Evolutionary conservation across 2,113 vertebrate species (phyloP), one percentile per base, ranked within the genome.

Genomic region (Collichthys lucidus): DNA sequence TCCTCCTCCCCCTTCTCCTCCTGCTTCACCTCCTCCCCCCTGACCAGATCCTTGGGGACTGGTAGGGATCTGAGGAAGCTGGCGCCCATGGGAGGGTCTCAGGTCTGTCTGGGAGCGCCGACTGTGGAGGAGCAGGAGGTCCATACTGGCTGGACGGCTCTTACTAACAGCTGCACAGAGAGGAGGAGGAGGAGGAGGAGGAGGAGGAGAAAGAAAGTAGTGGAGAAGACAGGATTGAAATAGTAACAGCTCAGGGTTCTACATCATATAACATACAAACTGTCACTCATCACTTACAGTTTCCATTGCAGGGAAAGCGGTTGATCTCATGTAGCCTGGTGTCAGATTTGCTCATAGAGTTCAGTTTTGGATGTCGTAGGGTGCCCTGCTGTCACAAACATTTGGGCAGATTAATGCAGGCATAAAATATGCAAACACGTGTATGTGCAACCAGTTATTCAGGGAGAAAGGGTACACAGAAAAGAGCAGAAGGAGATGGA

Each of bases 271-370:
- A 84, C 47, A 79, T 26, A 56, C 24, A 60, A 73, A 74, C 61
- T 42, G 57, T 80, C 82, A 79, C 61, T 52, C 57, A 64, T 67
- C 80, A 92, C 94, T 94, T 90, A 96, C 95, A 93, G 73, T 94
- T 95, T 79, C 94, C 92, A 61, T 94, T 95, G 91, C 93, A 95
- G 81, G 94, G 86, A 79, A 94, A 89, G 75, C 93, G 93, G 86
- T 94, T 94, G 90, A 95, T 92, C 89, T 95, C 95, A 24, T 95
- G 93, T 76, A 96, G 91, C 79, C 94, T 90, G 82, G 95, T 96
- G 92, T 96, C 95, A 50, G 95, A 96, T 90, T 96, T 95, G 88
- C 95, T 96, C 94, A 96, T 94, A 82, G 95, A 94, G 85, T 93
- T 95, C 64, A 95, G 89, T 80, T 95, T 95, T 1, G 94, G 94